Evolutionary conservation across 1,140 invertebrate genomes (phyloP).

Genomic region (Epicauta chinensis): DNA sequence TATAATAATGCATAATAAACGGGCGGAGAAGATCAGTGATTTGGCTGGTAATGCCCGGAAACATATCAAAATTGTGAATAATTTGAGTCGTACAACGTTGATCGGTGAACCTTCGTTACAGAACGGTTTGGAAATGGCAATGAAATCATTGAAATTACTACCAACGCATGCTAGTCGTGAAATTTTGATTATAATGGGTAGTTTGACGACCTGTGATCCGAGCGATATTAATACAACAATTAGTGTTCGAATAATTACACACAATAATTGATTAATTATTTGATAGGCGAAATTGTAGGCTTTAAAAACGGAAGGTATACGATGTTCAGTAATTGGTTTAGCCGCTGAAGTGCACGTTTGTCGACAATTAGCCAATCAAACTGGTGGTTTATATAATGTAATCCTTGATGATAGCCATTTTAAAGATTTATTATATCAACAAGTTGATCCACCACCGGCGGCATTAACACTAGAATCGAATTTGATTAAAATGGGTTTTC

Average conservation of each 20-base stretch:
- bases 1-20: constrained; percentile 86
- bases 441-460: constrained; percentile 84
- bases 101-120: constrained; percentile 91
- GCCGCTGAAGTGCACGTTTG: constrained; percentile 93
- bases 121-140: constrained; percentile 86
- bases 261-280: not conserved
- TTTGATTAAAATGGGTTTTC: constrained; percentile 91
- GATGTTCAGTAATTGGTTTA: constrained; percentile 91
- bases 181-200: constrained; percentile 85
- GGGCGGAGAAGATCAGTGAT: constrained; percentile 87
- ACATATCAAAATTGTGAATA: constrained; percentile 62
- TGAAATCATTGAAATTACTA: constrained; percentile 79
- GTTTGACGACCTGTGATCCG: constrained; percentile 94
- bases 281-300: constrained; percentile 44
- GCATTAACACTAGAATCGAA: constrained; percentile 72
- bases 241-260: too few relatives aligned
- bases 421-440: constrained; percentile 66
- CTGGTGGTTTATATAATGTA: constrained; percentile 79
- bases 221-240: constrained; percentile 86
- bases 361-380: constrained; percentile 74
- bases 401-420: constrained; percentile 90
- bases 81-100: constrained; percentile 54
- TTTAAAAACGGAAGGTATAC: constrained; percentile 66
- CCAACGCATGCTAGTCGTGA: constrained; percentile 91
- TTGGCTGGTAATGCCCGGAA: constrained; percentile 80